phyloP scores from a whole-genome alignment of 2,113 vertebrate species.

The Saguinus imperator region DNA sequence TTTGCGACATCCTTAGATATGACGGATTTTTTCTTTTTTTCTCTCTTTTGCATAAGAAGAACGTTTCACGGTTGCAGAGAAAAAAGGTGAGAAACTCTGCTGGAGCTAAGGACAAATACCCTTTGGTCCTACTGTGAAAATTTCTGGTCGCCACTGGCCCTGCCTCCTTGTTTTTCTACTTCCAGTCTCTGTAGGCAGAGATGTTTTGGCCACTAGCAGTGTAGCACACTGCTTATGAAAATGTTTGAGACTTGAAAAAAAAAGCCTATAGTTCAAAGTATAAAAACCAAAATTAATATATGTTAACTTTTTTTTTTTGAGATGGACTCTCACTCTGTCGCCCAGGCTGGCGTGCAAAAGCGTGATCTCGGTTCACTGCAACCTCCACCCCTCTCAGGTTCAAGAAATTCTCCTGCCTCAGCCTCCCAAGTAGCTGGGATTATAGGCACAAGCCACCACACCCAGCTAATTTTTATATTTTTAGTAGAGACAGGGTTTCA shows the following conservation, averaged over 20 bases:
- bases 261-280: background rate
- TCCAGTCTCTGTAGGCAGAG: background rate
- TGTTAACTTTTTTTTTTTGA: background rate
- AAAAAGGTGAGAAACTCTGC: background rate
- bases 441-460: no score
- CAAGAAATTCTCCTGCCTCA: no score
- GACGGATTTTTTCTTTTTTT: background rate
- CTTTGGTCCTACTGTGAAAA: background rate
- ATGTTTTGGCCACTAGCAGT: background rate
- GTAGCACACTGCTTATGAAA: background rate
- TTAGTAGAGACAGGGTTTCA: no score
- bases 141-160: background rate
- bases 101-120: background rate
- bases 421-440: no score
- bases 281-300: background rate
- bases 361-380: no score
- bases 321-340: no score
- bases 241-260: background rate
- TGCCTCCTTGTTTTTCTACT: background rate
- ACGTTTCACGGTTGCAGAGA: background rate
- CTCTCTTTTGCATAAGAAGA: background rate
- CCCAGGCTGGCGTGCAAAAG: no score
- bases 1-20: conserved; percentile 20
- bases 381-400: no score
- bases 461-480: no score